These are phyloP conservation scores for Dascyllus trimaculatus DNA, from an alignment of 2,113 vertebrate genomes.

Conservation along the genomic window DNA sequence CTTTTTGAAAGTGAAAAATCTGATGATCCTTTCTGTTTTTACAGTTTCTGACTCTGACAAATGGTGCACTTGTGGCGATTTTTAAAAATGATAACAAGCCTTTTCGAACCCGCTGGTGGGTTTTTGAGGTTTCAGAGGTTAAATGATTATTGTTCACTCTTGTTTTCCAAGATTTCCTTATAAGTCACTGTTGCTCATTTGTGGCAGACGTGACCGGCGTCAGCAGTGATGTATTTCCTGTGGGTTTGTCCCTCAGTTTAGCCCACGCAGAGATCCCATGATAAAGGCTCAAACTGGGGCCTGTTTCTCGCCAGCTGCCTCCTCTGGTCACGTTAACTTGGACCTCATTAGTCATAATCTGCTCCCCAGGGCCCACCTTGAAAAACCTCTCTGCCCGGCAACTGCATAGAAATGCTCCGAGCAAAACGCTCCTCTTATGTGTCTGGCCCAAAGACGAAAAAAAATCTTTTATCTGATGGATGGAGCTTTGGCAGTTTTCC, in stretches of 20 bases:
- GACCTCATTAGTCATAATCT: conserved; percentile 84
- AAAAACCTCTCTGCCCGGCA: conserved; percentile 73
- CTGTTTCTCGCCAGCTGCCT: conserved; percentile 75
- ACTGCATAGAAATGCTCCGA: conserved; percentile 59
- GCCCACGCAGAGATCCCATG: conserved; percentile 70
- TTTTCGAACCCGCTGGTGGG: no score
- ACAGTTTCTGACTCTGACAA: no score
- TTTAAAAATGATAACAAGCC: no score
- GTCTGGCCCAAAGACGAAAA: conserved; percentile 57
- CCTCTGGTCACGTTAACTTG: conserved; percentile 79
- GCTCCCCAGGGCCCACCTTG: conserved; percentile 75
- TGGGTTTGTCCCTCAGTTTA: conserved; percentile 76
- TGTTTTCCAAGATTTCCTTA: conserved; percentile 58
- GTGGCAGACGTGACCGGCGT: conserved; percentile 66
- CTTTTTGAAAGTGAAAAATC: no score
- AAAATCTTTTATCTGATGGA: conserved; percentile 79
- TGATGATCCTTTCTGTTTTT: no score
- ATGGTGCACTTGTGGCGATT: no score
- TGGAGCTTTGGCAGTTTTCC: conserved; percentile 59
- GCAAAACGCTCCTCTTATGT: conserved; percentile 63
- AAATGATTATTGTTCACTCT: neutral
- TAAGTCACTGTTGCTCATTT: conserved; percentile 62
- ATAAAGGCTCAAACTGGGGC: conserved; percentile 74
- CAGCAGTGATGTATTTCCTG: conserved; percentile 75
- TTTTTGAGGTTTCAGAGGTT: no score